These are phyloP conservation scores for Seriola quinqueradiata DNA, from an alignment of 2,113 vertebrate genomes.

Conservation along the genomic window DNA sequence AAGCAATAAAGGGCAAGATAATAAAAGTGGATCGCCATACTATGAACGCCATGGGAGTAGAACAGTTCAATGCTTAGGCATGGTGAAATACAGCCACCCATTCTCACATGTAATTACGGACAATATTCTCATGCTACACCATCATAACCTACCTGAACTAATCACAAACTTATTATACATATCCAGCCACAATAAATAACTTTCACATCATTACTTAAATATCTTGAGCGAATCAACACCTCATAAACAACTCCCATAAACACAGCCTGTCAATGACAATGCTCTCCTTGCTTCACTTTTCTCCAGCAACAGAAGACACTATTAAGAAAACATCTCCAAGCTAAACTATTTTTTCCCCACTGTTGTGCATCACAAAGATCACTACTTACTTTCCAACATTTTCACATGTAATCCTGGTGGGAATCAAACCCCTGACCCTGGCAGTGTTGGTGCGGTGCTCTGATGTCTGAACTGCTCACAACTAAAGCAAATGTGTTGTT, in stretches of 20 bases:
- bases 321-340: neutral
- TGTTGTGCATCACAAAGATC: neutral
- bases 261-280: slow-evolving; percentile 9
- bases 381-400: neutral
- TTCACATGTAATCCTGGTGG: neutral
- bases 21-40: slow-evolving; percentile 24
- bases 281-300: neutral
- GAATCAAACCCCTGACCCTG: slow-evolving; percentile 18
- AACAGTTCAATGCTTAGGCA: slow-evolving; percentile 22
- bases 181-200: slow-evolving; percentile 51
- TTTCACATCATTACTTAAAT: slow-evolving; percentile 25
- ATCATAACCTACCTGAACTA: slow-evolving; percentile 47
- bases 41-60: slow-evolving; percentile 10
- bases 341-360: neutral
- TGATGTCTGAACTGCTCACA: slow-evolving; percentile 9
- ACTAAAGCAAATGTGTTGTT: slow-evolving; percentile 14
- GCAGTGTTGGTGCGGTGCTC: neutral
- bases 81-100: slow-evolving; percentile 14
- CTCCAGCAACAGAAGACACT: neutral
- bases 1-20: slow-evolving; percentile 50
- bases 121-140: slow-evolving; percentile 39
- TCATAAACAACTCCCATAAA: slow-evolving; percentile 53
- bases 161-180: slow-evolving; percentile 58
- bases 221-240: slow-evolving; percentile 53
- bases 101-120: slow-evolving; percentile 56